Evolutionary conservation across 1,140 invertebrate genomes (phyloP), one percentile per base, ranked within the genome.

Genomic region (Dufourea novaeangliae): DNA sequence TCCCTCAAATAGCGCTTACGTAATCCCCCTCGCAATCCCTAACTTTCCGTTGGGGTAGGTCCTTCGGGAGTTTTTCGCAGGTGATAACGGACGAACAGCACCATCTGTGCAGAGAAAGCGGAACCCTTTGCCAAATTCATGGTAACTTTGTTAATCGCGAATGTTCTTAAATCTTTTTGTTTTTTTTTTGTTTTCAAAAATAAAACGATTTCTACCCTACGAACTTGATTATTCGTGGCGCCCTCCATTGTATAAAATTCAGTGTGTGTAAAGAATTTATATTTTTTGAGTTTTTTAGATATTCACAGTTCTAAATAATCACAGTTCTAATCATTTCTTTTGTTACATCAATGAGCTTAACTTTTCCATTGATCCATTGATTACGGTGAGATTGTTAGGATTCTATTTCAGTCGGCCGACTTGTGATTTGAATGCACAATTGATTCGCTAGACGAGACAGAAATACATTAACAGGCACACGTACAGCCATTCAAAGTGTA

Each of bases 1-100:
- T 71, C 63, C 46, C 25, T 72, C 14, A 63, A 54, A 64, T 14
- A 25, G n/a, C 5, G 32, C 12, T 64, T 52, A 50, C 27, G 37
- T 63, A 63, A 64, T 64, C 6, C 8, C 46, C 29, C 17, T 22
- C 1, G 12, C 22, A 27, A 39, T 11, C n/a, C 25, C 11, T 1
- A 12, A 1, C n/a, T 41, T 20, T 68, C 37, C 37, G 34, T 34
- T 39, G 4, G 25, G 11, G 32, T 57, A 50, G 46, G 46, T 50
- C 46, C n/a, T 50, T 50, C 20, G n/a, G 46, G 25, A 50, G 6
- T 66, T 11, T n/a, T 29, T 25, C 14, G 27, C n/a, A 44, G 32
- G 57, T n/a, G 50, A 4, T 11, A 37, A 3, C 57, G 7, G 32
- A 22, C 29, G 6, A 37, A 37, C 5, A 17, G 4, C 12, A 22